Evolutionary conservation across 2,888 invertebrate genomes (phyloP), one percentile per base, ranked within the genome.

Genomic region (Adelphocoris suturalis): DNA sequence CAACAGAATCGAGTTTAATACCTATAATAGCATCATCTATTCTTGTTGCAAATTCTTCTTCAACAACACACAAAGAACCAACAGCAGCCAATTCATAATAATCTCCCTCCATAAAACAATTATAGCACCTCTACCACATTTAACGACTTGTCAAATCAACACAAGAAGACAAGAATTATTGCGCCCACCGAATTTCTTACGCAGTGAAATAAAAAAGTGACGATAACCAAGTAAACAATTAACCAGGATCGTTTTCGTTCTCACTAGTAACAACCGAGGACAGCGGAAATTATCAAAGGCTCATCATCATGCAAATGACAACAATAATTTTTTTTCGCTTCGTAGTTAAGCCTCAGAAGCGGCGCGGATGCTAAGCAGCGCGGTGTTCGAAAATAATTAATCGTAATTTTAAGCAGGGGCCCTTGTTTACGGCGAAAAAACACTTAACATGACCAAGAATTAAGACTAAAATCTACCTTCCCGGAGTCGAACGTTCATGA

Each of bases 201-300:
- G 68, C 68, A 11, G 23, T 68, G 68, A 68, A 68, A 68, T 68
- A 68, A 68, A 68, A 68, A 68, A 68, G 68, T 68, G 68, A 68
- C 68, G 68, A 68, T 68, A 68, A 23, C 68, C 68, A 27, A 68
- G 23, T 68, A 19, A 68, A 68, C 27, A 68, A 68, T 68, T 68
- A 68, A 68, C 27, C 27, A 68, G 11, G 68, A 68, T 68, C 23
- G 23, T 68, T 68, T 68, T 68, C 68, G 23, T 68, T 68, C 68
- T 23, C 68, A 68, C 68, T 68, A 68, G 68, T 23, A 68, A 23
- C 68, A 68, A 19, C 68, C 68, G 68, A 68, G 68, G 68, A 68
- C 68, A 68, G 68, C 68, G 68, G 68, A 68, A 68, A 68, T 68
- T 68, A 68, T 68, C 68, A 68, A 68, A 68, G 19, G 68, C 68